Evolutionary conservation across 2,797 vertebrate species (phyloP).

Genomic region (Galago senegalensis): DNA sequence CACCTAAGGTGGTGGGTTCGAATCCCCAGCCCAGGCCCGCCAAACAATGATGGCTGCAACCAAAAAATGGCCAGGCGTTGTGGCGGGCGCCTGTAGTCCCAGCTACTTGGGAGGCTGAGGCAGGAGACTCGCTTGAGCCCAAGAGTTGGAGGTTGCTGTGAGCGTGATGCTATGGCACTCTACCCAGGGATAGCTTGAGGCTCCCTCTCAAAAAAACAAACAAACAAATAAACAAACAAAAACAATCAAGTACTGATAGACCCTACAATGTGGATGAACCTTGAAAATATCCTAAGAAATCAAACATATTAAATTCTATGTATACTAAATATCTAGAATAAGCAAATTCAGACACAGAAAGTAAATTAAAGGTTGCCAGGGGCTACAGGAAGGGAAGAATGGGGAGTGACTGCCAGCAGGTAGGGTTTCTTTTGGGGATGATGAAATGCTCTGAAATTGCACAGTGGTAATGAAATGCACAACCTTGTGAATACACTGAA

Average conservation of each 20-base stretch:
- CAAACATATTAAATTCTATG: neutral
- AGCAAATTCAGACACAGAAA: neutral
- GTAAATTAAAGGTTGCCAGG: neutral
- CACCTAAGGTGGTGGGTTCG: too few relatives aligned
- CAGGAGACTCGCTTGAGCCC: too few relatives aligned
- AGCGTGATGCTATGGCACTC: too few relatives aligned
- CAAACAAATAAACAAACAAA: neutral
- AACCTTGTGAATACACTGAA: neutral
- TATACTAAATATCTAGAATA: neutral
- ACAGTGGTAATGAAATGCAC: neutral
- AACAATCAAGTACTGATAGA: neutral
- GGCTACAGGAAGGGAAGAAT: neutral
- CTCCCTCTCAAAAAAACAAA: too few relatives aligned
- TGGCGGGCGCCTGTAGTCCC: too few relatives aligned
- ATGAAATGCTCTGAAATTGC: neutral
- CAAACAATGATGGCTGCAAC: too few relatives aligned
- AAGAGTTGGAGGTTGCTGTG: too few relatives aligned
- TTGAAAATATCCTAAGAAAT: neutral
- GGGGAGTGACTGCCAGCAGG: neutral
- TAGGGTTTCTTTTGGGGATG: neutral
- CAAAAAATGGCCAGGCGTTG: too few relatives aligned
- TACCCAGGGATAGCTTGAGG: too few relatives aligned
- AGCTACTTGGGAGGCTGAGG: too few relatives aligned
- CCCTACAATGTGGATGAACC: neutral
- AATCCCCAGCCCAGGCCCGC: too few relatives aligned